phyloP scores from a whole-genome alignment of 2,888 invertebrate species.

The Drosophila meridionalis region DNA sequence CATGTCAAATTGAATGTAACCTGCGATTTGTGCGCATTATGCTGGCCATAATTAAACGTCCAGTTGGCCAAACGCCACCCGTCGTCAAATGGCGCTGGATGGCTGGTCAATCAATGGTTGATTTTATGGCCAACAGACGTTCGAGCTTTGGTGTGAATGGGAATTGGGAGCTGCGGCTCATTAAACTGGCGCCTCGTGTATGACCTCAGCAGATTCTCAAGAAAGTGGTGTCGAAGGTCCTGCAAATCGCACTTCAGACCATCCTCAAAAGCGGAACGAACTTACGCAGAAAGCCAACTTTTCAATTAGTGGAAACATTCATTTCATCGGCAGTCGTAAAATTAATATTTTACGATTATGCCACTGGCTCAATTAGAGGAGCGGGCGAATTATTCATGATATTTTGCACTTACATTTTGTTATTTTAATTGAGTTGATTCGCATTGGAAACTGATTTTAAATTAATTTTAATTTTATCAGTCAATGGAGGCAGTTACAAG shows the following conservation, averaged over 20 bases:
- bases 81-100: constrained; percentile 49
- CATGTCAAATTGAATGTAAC: constrained; percentile 79
- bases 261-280: constrained; percentile 12
- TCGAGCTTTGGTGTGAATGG: constrained; percentile 55
- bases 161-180: constrained; percentile 16
- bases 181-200: constrained; percentile 65
- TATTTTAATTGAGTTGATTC: constrained; percentile 11
- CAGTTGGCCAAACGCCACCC: constrained; percentile 13
- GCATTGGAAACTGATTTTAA: background rate
- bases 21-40: constrained; percentile 76
- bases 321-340: constrained; percentile 7
- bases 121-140: constrained; percentile 64
- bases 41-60: constrained; percentile 70
- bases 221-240: background rate
- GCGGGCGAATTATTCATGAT: constrained; percentile 1
- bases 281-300: constrained; percentile 11
- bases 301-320: constrained; percentile 23
- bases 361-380: background rate
- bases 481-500: constrained; percentile 7
- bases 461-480: constrained; percentile 16
- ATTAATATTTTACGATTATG: constrained; percentile 11
- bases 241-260: constrained; percentile 11
- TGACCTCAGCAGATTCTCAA: constrained; percentile 60
- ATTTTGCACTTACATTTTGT: constrained; percentile 1
- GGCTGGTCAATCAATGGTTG: constrained; percentile 72